phyloP scores from a whole-genome alignment of 2,888 invertebrate genomes.

The Entomobrya multifasciata region DNA sequence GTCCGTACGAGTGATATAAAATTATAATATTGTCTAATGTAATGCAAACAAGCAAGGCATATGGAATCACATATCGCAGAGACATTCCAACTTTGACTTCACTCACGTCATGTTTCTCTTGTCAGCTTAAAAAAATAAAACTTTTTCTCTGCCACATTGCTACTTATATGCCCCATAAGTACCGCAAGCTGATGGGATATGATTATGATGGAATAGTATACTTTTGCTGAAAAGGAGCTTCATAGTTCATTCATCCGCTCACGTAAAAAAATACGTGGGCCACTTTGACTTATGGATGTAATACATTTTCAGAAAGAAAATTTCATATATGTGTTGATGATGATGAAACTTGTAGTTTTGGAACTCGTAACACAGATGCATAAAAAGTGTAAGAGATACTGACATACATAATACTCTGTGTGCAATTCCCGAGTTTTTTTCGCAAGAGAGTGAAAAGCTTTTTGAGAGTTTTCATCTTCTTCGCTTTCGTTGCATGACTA shows the following conservation, averaged over 20 bases:
- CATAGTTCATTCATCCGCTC: not conserved
- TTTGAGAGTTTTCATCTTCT: not conserved
- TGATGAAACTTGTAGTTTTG: not conserved
- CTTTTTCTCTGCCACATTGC: not conserved
- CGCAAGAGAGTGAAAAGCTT: slow-evolving; percentile 1
- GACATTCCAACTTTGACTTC: not conserved
- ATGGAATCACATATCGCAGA: not conserved
- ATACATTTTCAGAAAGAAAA: slow-evolving; percentile 13
- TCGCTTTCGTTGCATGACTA: not conserved
- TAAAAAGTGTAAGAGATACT: not conserved
- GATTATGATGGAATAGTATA: not conserved
- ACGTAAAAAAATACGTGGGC: slow-evolving; percentile 2
- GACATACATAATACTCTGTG: not conserved
- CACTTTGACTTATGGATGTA: slow-evolving; percentile 7
- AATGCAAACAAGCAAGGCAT: slow-evolving; percentile 14
- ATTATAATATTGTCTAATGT: not conserved
- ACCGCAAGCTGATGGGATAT: slow-evolving; percentile 7
- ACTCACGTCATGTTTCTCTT: not conserved
- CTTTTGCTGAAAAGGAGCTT: slow-evolving; percentile 6
- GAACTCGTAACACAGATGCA: not conserved
- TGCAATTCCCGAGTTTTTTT: slow-evolving; percentile 9
- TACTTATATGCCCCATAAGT: not conserved
- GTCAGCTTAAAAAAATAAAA: slow-evolving; percentile 1
- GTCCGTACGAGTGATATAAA: not conserved
- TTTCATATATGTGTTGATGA: not conserved